Base-by-base conservation (phyloP, 2,888 invertebrate species). In the Zygaena filipendulae region DNA sequence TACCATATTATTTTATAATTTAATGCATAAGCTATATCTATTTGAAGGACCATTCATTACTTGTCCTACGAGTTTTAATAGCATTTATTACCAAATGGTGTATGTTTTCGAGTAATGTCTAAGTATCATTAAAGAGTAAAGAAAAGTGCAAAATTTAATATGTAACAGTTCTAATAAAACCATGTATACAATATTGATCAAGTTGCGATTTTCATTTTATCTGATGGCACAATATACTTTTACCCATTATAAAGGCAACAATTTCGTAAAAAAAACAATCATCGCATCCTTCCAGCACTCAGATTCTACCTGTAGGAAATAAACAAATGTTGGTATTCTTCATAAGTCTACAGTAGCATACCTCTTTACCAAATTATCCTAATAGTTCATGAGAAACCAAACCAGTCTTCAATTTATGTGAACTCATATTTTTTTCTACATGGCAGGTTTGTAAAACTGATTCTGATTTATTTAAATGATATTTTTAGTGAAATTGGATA, bases 11-110 rank as follows among this genome's bases (percentile, higher is more conserved):
- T 3, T 21, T n/a, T 19, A n/a, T 47, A 46, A 37, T 30, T 54
- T 47, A 55, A 49, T 55, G 56, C 55, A 54, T 63, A 62, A 66
- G 62, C 59, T 70, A 51, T n/a, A n/a, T n/a, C 40, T 16, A 56
- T 66, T 59, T 56, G 53, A 64, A 61, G 69, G 69, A 69, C 68
- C 67, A 64, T 57, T 53, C 60, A 52, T 62, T 52, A 52, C 52
- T 59, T 64, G 64, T 72, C 66, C 64, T 63, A 59, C 45, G 52
- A 63, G 59, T 66, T 68, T 69, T 59, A 59, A 74, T 74, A 77
- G 79, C 79, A 79, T 79, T 79, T 79, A 79, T 71, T 74, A 77
- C 74, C 75, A 74, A 75, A 74, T 49, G 66, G 70, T 72, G 69
- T 70, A 71, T 60, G 72, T 75, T 74, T 75, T 68, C 5, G 69